Evolutionary conservation across 64 coral and sea anemone genomes (phyloP).

Genomic region (Montipora cactus): DNA sequence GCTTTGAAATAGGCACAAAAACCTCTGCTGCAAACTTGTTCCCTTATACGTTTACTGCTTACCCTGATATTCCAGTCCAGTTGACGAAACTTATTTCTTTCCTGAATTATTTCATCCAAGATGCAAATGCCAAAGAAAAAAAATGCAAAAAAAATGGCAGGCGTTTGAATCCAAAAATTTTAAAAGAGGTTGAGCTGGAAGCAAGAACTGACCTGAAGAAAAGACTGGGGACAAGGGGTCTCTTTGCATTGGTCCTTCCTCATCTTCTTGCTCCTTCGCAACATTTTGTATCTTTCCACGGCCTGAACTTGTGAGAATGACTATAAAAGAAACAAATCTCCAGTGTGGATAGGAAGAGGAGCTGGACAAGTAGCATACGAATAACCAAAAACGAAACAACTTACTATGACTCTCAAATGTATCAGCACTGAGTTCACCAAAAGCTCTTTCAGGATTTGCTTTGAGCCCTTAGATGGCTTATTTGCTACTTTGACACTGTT

Average conservation of each 20-base stretch:
- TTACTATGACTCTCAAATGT: constrained; percentile 1
- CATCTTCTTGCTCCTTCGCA: too few species aligned
- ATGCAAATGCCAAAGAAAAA: constrained; percentile 91
- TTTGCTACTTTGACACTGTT: constrained; percentile 99
- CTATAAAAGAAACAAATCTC: too few species aligned
- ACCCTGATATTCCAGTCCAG: constrained; percentile 98
- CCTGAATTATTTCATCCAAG: constrained; percentile 88
- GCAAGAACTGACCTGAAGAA: too few species aligned
- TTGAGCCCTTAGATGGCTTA: constrained; percentile 95
- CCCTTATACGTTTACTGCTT: neutral
- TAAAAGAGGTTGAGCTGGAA: too few species aligned
- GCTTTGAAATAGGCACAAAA: too few species aligned
- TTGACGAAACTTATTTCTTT: constrained; percentile 51
- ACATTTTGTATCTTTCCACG: too few species aligned
- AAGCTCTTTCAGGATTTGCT: constrained; percentile 93
- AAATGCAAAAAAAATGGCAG: neutral
- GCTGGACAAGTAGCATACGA: neutral
- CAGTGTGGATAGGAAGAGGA: too few species aligned
- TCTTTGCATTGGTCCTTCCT: too few species aligned
- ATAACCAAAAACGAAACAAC: neutral
- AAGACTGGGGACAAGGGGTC: too few species aligned
- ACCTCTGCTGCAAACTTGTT: too few species aligned
- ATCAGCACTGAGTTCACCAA: constrained; percentile 34
- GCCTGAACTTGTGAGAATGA: too few species aligned
- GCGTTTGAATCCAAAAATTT: too few species aligned